These are phyloP conservation scores for Holacanthus passer DNA, from an alignment of 2,113 vertebrate species.

Conservation along the genomic window DNA sequence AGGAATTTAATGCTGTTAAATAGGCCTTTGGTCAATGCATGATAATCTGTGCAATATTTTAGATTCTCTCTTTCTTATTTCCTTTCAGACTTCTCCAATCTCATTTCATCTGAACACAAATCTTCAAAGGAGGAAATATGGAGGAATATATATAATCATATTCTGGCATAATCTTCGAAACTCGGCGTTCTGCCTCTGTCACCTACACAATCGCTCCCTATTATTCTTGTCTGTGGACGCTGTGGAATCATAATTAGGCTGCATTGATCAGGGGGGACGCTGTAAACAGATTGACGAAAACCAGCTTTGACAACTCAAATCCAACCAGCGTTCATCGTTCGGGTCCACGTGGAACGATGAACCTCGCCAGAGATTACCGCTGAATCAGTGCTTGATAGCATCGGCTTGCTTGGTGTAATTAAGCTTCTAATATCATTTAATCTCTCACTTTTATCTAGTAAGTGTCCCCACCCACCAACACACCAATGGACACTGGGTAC, in stretches of 20 bases:
- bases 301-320: constrained; percentile 61
- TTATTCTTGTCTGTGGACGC: constrained; percentile 45
- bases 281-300: constrained; percentile 65
- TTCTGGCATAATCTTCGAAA: neutral
- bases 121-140: neutral
- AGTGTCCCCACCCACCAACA: neutral
- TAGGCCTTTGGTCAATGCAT: neutral
- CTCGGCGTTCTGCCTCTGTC: constrained; percentile 18
- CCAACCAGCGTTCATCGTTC: constrained; percentile 34
- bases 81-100: neutral
- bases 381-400: constrained; percentile 36
- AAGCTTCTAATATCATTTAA: constrained; percentile 62
- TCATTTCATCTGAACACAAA: neutral
- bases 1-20: neutral
- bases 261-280: constrained; percentile 39
- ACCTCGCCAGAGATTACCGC: constrained; percentile 37
- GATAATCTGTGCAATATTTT: neutral
- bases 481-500: neutral
- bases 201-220: constrained; percentile 43
- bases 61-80: neutral
- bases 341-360: constrained; percentile 42
- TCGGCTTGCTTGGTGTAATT: constrained; percentile 55
- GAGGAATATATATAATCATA: neutral
- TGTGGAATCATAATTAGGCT: constrained; percentile 55
- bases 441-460: constrained; percentile 43